Evolutionary conservation across 2,113 vertebrate genomes (phyloP), one percentile per base, ranked within the genome.

Genomic region (Tor tambroides): DNA sequence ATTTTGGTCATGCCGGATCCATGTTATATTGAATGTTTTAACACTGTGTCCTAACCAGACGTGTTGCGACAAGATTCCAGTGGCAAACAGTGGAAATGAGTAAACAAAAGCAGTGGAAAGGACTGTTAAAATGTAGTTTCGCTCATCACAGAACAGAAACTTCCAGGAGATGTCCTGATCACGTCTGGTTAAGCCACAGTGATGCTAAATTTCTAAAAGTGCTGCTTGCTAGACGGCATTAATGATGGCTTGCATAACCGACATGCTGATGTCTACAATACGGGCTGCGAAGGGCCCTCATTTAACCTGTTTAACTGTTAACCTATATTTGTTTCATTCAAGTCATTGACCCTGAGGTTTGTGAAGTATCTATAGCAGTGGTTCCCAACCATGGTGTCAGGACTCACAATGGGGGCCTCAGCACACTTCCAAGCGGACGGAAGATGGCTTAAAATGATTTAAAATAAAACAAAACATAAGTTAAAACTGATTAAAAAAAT

Each of bases 271-370:
- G 12, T 75, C 17, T 23, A 35, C 12, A 12, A 59, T 59, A 32
- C 21, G 51, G 51, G 28, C 51, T 79, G 9, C 15, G 23, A 38
- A 23, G 15, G 54, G 51, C 17, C 49, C 28, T 21, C 28, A 79
- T 79, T 56, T 72, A 72, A 72, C 69, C 35, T 10, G 19, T 41
- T 41, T 41, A 79, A 79, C 51, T 32, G 12, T 67, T 67, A 67
- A 30, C 65, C 28, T 35, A 35, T 26, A 51, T 77, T 77, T 49
- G 8, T 49, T 28, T 49, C 12, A 51, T 77, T 1, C 43, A 38
- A 32, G 69, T 72, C 69, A 72, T 23, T 72, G 35, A 72, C 32
- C 10, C 19, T 21, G 32, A 38, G 30, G 7, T 19, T 17, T 72
- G 9, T 41, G 69, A 72, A 23, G 69, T 41, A 10, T 41, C 69